Base-by-base conservation (phyloP, 2,888 invertebrate genomes). In the Zhengitettix transpicula region DNA sequence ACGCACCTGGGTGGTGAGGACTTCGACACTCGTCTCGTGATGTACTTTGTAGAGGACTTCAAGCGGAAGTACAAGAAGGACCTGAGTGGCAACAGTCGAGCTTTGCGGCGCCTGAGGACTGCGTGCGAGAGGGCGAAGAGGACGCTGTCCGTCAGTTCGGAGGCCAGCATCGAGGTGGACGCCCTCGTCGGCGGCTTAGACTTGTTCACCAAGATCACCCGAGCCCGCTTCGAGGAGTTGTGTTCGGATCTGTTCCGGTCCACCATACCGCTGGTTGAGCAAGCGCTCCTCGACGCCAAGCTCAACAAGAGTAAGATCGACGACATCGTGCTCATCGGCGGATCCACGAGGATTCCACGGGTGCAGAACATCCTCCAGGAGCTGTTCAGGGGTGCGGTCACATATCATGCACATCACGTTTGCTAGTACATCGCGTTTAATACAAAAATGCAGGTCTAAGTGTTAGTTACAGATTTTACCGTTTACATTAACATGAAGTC, bases 301-400 rank as follows among this genome's bases (percentile, higher is more conserved):
- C 69, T 85, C 67, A 74, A 75, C 66, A 83, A 82, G 68, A 69
- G 69, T 47, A 67, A 71, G 66, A 78, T 85, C 44, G 68, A 76
- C 62, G 78, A 78, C 54, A 77, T 82, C 17, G 80, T 83, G 42
- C 67, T 80, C 71, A 75, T 81, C 11, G 85, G 85, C 57, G 85
- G 85, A 14, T 83, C 83, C 40, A 84, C 85, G 14, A 77, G 84
- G 67, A 83, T 85, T 61, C 84, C 84, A n/a, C 83, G 80, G 70
- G 77, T 84, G 64, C 56, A 56, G 56, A 42, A 41, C 15, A 16
- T 57, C 12, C 44, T 56, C 12, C 28, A 28, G 28, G 28, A 28
- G 7, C 7, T 28, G 28, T 28, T 77, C 79, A 60, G 72, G 28
- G 28, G 28, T 28, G 28, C 28, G 28, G 28, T 28, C 7, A 28